Evolutionary conservation across 2,888 invertebrate species (phyloP).

Genomic region (Andricus quercusramuli): DNA sequence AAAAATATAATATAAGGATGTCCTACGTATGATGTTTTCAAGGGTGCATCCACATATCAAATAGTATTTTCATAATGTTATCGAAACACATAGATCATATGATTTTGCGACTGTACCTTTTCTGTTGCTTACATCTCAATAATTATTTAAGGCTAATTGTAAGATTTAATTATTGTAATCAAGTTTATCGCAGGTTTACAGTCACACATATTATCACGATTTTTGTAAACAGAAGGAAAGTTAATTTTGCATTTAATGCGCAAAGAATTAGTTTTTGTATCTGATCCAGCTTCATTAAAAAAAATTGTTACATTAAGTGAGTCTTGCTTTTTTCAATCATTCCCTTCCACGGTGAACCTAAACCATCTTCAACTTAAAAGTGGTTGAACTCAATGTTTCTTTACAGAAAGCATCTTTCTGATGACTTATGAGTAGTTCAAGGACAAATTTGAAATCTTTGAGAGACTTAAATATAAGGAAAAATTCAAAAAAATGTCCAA

Average conservation of each 20-base stretch:
- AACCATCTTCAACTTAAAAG: too few relatives aligned
- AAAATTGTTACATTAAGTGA: not conserved
- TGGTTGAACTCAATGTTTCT: too few relatives aligned
- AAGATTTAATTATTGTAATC: not conserved
- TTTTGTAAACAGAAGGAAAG: not conserved
- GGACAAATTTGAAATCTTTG: too few relatives aligned
- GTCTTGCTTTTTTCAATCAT: not conserved
- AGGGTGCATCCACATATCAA: not conserved
- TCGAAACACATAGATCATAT: not conserved
- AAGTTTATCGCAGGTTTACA: not conserved
- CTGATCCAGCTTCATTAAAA: not conserved
- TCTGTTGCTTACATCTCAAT: not conserved
- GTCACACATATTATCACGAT: not conserved
- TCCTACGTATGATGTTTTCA: not conserved
- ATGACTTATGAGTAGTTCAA: too few relatives aligned
- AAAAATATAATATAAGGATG: not conserved
- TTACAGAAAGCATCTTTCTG: too few relatives aligned
- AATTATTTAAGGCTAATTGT: not conserved
- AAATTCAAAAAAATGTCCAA: too few relatives aligned
- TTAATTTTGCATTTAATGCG: not conserved
- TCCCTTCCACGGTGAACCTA: too few relatives aligned
- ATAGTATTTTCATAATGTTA: not conserved
- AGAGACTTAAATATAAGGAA: too few relatives aligned
- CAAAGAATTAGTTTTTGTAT: not conserved
- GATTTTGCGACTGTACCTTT: constrained; percentile 4